phyloP scores from a whole-genome alignment of 1,140 invertebrate genomes.

The Spodoptera litura region DNA sequence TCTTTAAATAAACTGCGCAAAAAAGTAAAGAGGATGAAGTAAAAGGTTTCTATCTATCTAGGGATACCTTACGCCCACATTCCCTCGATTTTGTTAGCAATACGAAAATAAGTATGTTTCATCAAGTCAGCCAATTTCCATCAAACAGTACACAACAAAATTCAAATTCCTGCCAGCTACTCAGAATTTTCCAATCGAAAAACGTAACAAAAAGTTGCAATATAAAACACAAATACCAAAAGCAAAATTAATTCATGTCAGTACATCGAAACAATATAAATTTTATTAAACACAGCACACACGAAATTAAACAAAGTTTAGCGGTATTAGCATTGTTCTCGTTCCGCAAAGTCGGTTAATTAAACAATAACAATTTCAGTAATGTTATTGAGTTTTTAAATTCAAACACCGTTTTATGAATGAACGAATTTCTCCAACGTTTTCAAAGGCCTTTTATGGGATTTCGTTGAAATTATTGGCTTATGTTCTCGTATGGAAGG shows the following conservation, averaged over 20 bases:
- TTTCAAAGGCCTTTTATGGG: slow-evolving; percentile 27
- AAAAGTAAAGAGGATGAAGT: no score
- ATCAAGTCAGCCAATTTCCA: no score
- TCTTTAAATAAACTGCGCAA: no score
- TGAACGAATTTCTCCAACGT: slow-evolving; percentile 18
- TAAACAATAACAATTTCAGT: slow-evolving; percentile 44
- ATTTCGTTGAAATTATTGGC: slow-evolving; percentile 24
- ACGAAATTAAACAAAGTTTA: slow-evolving; percentile 45
- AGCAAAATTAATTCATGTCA: slow-evolving; percentile 41
- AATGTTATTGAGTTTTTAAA: slow-evolving; percentile 48
- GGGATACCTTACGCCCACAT: no score
- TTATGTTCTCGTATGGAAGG: neutral
- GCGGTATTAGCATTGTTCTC: slow-evolving; percentile 41
- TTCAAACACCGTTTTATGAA: slow-evolving; percentile 38
- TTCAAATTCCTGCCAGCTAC: no score
- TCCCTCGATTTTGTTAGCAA: no score
- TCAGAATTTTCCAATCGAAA: no score
- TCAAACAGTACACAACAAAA: no score
- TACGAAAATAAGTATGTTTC: no score
- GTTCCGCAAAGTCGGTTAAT: slow-evolving; percentile 37
- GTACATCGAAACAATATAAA: slow-evolving; percentile 34
- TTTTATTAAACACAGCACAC: slow-evolving; percentile 39
- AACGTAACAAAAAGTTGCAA: slow-evolving; percentile 21
- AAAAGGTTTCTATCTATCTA: no score
- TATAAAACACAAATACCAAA: slow-evolving; percentile 21